Base-by-base conservation (phyloP, 2,113 vertebrate genomes). In the Nerophis ophidion region DNA sequence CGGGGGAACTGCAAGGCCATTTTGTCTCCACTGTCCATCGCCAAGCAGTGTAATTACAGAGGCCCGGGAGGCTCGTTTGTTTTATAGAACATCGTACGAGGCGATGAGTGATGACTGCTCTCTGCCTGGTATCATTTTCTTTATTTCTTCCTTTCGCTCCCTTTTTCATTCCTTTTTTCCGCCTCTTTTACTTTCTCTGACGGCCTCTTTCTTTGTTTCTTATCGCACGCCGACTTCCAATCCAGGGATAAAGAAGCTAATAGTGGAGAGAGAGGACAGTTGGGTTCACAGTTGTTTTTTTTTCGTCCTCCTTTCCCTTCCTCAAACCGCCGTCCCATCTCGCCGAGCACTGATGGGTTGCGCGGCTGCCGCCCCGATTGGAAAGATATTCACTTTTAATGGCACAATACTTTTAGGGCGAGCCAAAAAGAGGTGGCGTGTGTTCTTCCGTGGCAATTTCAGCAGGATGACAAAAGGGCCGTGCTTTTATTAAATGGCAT, bases 21-120 rank as follows among this genome's bases (percentile, higher is more conserved):
- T 87, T 83, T 80, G 82, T 84, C 78, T 83, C 74, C 71, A 80
- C 81, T 86, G 80, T 83, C 83, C 84, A 79, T 81, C 74, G 84
- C 77, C 68, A 56, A 42, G 80, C 77, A 78, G 76, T 84, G 84
- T 88, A 87, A 90, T 90, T 89, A 90, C 85, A 84, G 80, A 81
- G 76, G 74, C 75, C 75, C 78, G 84, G 81, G 84, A 81, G 76
- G 75, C 84, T 86, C 85, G 79, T 89, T 88, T 87, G 81, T 87
- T 88, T 87, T 81, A 84, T 78, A 83, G 84, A 78, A 81, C 82
- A 78, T 74, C 62, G 48, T 81, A 74, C 53, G 74, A 80, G 68
- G 75, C 70, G 71, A 80, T 79, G 76, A 82, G 70, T 80, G 76
- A 83, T 83, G 80, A 79, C 69, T 79, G 61, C 79, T 75, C 77